These are phyloP conservation scores for Mohoua ochrocephala DNA, from an alignment of 2,113 vertebrate genomes.

Conservation along the genomic window DNA sequence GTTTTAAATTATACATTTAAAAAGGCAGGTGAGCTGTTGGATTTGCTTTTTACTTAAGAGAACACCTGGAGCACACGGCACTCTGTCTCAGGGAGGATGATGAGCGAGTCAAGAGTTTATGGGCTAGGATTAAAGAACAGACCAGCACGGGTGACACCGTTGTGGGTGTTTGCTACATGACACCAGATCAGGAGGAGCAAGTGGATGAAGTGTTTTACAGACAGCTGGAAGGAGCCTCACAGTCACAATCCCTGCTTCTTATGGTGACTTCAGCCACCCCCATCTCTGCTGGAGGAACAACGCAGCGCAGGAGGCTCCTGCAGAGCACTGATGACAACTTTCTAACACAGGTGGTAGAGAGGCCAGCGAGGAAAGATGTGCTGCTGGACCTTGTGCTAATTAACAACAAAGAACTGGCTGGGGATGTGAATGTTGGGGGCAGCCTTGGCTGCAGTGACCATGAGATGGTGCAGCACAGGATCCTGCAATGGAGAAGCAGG, in stretches of 20 bases:
- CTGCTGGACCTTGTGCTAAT: background rate
- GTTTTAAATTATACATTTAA: background rate
- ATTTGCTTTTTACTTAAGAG: background rate
- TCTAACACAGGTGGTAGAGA: background rate
- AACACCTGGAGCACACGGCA: fast-evolving
- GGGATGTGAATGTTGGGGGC: too few relatives aligned
- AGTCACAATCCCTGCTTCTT: background rate
- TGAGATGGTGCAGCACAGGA: background rate
- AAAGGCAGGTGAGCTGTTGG: background rate
- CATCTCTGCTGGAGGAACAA: background rate
- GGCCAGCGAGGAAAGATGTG: background rate
- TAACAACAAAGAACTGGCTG: background rate
- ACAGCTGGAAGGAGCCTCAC: background rate
- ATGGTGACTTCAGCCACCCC: background rate
- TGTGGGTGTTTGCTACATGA: background rate
- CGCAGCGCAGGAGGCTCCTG: background rate
- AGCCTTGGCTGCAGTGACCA: background rate
- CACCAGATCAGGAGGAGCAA: background rate
- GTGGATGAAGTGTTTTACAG: background rate
- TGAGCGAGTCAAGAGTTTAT: fast-evolving
- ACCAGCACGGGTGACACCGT: background rate
- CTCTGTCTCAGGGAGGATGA: background rate
- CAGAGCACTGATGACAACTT: background rate
- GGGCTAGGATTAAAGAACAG: background rate
- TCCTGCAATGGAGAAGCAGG: background rate